These are phyloP conservation scores for Ammodramus savannarum DNA, from an alignment of 2,113 vertebrate species.

Conservation along the genomic window DNA sequence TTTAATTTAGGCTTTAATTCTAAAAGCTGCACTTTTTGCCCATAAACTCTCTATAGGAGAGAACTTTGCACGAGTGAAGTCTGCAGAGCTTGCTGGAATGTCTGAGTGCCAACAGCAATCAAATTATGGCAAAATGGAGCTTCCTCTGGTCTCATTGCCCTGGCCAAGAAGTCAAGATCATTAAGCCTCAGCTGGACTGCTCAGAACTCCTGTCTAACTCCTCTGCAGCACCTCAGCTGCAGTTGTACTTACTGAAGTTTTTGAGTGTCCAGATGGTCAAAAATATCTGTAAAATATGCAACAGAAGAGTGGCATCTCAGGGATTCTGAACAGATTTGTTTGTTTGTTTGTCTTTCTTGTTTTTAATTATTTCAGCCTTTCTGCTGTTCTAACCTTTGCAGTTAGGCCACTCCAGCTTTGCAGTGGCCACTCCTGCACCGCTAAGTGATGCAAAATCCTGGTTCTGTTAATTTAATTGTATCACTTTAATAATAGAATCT, in stretches of 20 bases:
- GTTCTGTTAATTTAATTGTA: neutral
- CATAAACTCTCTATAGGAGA: fast-evolving
- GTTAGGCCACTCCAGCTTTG: too few relatives aligned
- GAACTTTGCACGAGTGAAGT: fast-evolving
- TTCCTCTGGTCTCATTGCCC: neutral
- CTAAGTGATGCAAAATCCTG: neutral
- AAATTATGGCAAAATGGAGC: neutral
- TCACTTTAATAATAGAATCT: neutral
- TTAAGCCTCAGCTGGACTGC: neutral
- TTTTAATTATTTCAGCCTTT: neutral
- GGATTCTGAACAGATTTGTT: neutral
- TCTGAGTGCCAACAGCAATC: neutral
- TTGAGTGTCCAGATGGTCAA: neutral
- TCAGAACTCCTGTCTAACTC: neutral
- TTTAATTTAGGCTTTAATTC: neutral
- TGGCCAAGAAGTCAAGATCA: neutral
- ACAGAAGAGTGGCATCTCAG: neutral
- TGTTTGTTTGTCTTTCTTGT: neutral
- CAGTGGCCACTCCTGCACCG: neutral
- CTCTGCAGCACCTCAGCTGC: neutral
- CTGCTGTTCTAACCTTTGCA: neutral
- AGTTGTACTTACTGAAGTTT: neutral
- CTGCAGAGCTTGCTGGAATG: neutral
- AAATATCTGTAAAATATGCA: neutral
- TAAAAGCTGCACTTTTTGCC: neutral